Conservation (phyloP, 1,140 invertebrate species). For the Coelopa frigida region DNA sequence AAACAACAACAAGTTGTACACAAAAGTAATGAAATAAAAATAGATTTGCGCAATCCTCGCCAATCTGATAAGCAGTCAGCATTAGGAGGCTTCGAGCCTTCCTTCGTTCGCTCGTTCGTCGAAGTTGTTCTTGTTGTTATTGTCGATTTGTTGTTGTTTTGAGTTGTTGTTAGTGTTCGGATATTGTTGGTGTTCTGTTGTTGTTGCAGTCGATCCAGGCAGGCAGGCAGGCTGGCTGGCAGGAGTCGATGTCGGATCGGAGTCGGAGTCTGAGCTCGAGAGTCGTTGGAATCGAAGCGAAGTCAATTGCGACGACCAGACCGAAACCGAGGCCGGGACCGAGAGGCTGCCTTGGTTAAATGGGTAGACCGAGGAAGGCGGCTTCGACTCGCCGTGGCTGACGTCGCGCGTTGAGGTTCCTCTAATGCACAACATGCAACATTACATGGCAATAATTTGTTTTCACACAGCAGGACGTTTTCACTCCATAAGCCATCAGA, state of each 20-base stretch:
- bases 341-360: too few species aligned
- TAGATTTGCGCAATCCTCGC: conserved; percentile 34
- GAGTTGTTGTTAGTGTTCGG: too few species aligned
- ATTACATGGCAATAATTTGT: conserved; percentile 45
- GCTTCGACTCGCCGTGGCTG: too few species aligned
- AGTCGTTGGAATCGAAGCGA: too few species aligned
- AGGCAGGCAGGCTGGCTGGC: not conserved
- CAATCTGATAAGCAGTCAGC: conserved; percentile 40
- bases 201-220: not conserved
- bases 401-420: too few species aligned
- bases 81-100: conserved; percentile 23
- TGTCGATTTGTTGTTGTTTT: too few species aligned
- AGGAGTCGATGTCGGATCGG: too few species aligned
- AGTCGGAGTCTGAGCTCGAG: too few species aligned
- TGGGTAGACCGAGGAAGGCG: too few species aligned
- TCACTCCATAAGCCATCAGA: conserved; percentile 44
- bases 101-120: conserved; percentile 2
- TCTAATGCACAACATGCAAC: conserved; percentile 40
- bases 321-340: too few species aligned
- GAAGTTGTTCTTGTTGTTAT: not conserved
- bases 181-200: too few species aligned
- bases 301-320: too few species aligned
- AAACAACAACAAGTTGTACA: not conserved
- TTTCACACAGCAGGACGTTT: conserved; percentile 44
- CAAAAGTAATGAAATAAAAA: conserved; percentile 17